These are phyloP conservation scores for Nymphicus hollandicus DNA, from an alignment of 2,113 vertebrate genomes.

Conservation along the genomic window DNA sequence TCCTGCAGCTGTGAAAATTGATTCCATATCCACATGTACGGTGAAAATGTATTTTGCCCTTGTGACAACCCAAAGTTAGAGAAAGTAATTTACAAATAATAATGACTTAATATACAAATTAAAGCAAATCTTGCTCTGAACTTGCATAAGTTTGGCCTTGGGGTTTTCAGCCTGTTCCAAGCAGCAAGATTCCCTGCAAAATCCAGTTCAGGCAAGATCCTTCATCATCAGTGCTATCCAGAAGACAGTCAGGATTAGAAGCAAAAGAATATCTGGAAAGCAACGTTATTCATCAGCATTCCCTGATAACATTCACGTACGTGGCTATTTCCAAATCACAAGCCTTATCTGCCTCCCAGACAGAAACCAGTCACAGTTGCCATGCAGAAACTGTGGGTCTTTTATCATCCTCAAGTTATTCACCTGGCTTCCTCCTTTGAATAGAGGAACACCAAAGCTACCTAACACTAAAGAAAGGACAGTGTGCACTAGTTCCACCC, in stretches of 20 bases:
- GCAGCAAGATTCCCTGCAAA: neutral
- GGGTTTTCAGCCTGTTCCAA: neutral
- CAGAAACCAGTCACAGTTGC: neutral
- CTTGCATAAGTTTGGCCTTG: neutral
- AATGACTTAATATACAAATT: neutral
- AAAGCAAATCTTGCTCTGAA: neutral
- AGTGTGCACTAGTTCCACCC: neutral
- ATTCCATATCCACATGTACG: neutral
- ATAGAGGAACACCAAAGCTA: fast-evolving
- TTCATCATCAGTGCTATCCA: neutral
- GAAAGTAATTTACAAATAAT: neutral
- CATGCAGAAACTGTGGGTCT: neutral
- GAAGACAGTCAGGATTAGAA: neutral
- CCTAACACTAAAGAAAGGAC: fast-evolving
- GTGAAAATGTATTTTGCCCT: neutral
- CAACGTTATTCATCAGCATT: fast-evolving
- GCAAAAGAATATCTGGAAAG: neutral
- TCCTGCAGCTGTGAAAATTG: conserved; percentile 23
- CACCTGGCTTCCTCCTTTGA: neutral
- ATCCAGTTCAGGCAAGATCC: neutral
- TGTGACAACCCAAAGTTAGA: neutral
- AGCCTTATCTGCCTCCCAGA: neutral
- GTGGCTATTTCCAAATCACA: neutral
- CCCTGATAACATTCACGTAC: neutral
- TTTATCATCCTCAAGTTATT: neutral